These are phyloP conservation scores for Tenodera sinensis DNA, from an alignment of 2,888 invertebrate genomes.

Conservation along the genomic window DNA sequence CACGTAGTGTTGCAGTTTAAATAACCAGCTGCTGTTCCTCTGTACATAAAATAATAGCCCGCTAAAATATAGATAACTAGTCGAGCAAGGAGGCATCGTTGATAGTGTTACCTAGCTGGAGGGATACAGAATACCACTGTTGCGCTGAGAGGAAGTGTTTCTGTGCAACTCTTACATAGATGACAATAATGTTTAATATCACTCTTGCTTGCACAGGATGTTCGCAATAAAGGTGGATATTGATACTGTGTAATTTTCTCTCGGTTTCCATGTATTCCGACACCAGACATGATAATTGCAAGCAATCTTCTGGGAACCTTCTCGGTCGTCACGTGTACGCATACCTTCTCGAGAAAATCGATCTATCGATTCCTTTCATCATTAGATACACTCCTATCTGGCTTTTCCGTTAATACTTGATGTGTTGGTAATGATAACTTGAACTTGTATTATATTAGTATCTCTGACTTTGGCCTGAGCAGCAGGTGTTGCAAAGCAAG, in stretches of 20 bases:
- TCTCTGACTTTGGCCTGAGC: too few relatives aligned
- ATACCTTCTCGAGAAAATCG: not conserved
- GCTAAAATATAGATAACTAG: too few relatives aligned
- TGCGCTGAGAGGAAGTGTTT: too few relatives aligned
- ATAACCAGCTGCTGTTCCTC: too few relatives aligned
- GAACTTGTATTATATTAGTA: not conserved
- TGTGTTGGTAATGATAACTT: not conserved
- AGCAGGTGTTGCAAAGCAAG: too few relatives aligned
- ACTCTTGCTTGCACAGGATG: not conserved
- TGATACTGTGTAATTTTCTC: slow-evolving; percentile 16
- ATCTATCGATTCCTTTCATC: not conserved
- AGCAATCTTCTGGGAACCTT: not conserved
- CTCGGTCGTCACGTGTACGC: not conserved
- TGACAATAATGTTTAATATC: not conserved
- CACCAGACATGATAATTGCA: slow-evolving; percentile 5
- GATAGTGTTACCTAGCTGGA: too few relatives aligned
- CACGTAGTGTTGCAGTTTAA: too few relatives aligned
- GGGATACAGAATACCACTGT: too few relatives aligned
- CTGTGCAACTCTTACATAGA: not conserved
- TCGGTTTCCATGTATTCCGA: slow-evolving; percentile 10
- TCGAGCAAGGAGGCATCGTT: too few relatives aligned
- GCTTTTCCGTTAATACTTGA: not conserved
- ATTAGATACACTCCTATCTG: not conserved
- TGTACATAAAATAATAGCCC: too few relatives aligned
- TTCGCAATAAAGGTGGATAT: slow-evolving; percentile 3